These are phyloP conservation scores for Cepaea nemoralis DNA, from an alignment of 1,140 invertebrate genomes.

Conservation along the genomic window DNA sequence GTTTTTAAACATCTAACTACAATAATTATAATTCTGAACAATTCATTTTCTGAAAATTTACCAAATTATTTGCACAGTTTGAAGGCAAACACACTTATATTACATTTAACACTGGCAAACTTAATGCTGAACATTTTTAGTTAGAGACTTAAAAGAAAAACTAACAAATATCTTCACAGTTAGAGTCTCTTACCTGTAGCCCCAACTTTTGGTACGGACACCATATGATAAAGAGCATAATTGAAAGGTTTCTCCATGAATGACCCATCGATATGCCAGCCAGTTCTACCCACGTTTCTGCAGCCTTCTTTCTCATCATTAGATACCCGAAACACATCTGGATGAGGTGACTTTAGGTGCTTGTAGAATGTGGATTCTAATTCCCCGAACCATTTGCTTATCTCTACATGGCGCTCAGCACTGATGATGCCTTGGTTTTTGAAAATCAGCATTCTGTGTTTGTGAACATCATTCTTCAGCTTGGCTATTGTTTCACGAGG, in stretches of 20 bases:
- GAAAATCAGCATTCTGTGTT: constrained; percentile 72
- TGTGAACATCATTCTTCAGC: constrained; percentile 71
- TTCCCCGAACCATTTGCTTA: constrained; percentile 74
- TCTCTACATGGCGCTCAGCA: constrained; percentile 73
- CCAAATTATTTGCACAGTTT: too few species aligned
- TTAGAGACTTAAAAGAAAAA: not conserved
- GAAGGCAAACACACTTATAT: not conserved
- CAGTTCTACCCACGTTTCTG: constrained; percentile 73
- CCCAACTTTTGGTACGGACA: constrained; percentile 70
- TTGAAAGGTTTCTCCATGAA: constrained; percentile 73
- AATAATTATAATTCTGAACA: too few species aligned
- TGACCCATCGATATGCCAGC: constrained; percentile 75
- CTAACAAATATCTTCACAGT: not conserved
- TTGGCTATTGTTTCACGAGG: constrained; percentile 69
- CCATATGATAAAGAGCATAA: constrained; percentile 73
- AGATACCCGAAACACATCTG: constrained; percentile 74
- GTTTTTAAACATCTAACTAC: too few species aligned
- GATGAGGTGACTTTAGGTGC: constrained; percentile 73
- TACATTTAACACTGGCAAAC: not conserved
- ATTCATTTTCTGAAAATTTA: too few species aligned
- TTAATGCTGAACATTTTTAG: not conserved
- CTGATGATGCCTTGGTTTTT: constrained; percentile 73
- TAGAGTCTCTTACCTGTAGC: constrained; percentile 65
- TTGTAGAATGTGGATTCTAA: constrained; percentile 74
- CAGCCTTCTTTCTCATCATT: constrained; percentile 73